phyloP scores from a whole-genome alignment of 2,888 invertebrate genomes.

The Pseudolycoriella hygida region DNA sequence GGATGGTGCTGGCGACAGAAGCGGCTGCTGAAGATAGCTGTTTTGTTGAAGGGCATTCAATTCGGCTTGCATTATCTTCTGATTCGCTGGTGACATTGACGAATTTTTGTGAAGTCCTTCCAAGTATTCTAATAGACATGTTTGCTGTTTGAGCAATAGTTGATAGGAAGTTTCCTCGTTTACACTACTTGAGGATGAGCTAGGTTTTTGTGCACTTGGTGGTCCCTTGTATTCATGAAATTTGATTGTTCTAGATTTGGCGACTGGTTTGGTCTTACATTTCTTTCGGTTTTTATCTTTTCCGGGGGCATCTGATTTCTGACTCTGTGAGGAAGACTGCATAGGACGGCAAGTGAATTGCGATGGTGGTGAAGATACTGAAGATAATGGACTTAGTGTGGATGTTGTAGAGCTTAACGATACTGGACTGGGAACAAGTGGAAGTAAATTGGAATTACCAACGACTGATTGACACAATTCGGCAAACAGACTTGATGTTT shows the following conservation, averaged over 20 bases:
- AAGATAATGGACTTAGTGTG: conserved; percentile 47
- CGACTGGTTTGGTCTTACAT: conserved; percentile 59
- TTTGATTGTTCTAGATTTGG: conserved; percentile 79
- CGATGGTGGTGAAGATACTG: conserved; percentile 44
- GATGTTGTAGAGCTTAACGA: conserved; percentile 43
- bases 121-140: conserved; percentile 72
- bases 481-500: conserved; percentile 33
- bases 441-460: conserved; percentile 27
- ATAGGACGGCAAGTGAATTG: conserved; percentile 36
- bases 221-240: conserved; percentile 95
- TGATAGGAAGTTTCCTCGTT: conserved; percentile 69
- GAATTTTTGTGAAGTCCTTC: conserved; percentile 70
- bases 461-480: conserved; percentile 41
- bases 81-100: conserved; percentile 51
- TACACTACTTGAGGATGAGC: conserved; percentile 31
- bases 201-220: conserved; percentile 61
- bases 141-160: conserved; percentile 78
- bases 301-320: conserved; percentile 35
- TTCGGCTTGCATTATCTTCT: conserved; percentile 7
- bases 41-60: conserved; percentile 10
- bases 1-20: conserved; percentile 35
- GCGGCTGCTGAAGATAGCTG: conserved; percentile 22
- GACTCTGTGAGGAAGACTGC: conserved; percentile 24
- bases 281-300: conserved; percentile 73
- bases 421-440: conserved; percentile 30